Base-by-base conservation (phyloP, 2,888 invertebrate species). In the Carcina quercana region DNA sequence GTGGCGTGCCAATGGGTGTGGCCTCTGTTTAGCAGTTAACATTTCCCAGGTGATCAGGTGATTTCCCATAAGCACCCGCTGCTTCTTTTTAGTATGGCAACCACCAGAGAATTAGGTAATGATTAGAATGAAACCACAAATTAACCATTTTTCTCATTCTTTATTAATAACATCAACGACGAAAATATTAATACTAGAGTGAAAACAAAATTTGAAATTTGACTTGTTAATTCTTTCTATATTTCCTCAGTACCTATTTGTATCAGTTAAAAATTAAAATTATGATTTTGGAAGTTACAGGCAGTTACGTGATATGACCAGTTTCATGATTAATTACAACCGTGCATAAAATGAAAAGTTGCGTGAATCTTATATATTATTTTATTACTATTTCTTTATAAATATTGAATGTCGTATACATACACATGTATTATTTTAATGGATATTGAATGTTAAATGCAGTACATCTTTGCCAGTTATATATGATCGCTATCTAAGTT, bases 361-460 rank as follows among this genome's bases (percentile, higher is more conserved):
- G 22, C 13, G 28, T 19, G 25, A n/a, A n/a, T n/a, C n/a, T n/a
- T n/a, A n/a, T 24, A 5, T 6, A 10, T 14, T 27, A 15, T 27
- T 5, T 27, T 6, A n/a, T 24, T 10, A 24, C 24, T 24, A 24
- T 19, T 17, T n/a, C n/a, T n/a, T 10, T 28, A 19, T 12, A 19
- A 12, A 12, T 5, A 19, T 21, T 32, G 26, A 20, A 17, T 30
- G 15, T 26, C 13, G 26, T 26, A 12, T 29, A 15, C n/a, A 22
- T 19, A 28, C 8, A 26, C 12, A 30, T 30, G 22, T 25, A 19
- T 15, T 30, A 27, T 30, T 13, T 11, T 32, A 19, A 27, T 22
- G 22, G 10, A 24, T 24, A 24, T 24, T 24, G 11, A 10, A 24
- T 24, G 30, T 34, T 36, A 35, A 31, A 31, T 32, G 32, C 36